Base-by-base conservation (phyloP, 2,113 vertebrate genomes). In the Azemiops feae region DNA sequence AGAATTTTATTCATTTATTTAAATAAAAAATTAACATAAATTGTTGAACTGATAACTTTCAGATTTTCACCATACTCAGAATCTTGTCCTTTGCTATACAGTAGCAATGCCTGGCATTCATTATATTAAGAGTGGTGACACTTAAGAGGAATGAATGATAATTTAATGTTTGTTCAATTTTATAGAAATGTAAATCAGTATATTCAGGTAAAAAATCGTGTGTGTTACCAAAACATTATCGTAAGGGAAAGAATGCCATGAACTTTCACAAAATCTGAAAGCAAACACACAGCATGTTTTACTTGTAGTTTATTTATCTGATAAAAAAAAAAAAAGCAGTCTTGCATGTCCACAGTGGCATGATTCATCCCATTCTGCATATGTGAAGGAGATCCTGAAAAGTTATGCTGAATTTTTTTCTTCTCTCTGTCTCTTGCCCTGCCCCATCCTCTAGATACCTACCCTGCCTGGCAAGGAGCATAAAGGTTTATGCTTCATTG, bases 231-330 rank as follows among this genome's bases (percentile, higher is more conserved):
- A 91, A 53, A 45, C 50, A 16, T 92, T 30, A 87, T 93, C 93
- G 92, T 92, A 88, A 20, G 7, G 47, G 53, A n/a, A 69, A n/a
- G 93, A 95, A 94, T 95, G 96, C 92, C 94, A 92, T 94, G 95
- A 96, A 92, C 95, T 92, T 93, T 58, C 50, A 91, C 94, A 95
- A 1, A 89, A 94, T 87, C 86, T 85, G 89, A n/a, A 39, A 88
- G 2, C 0, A 54, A 39, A 10, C 55, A 14, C 18, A 91, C 86
- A 91, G 89, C 94, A 90, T 60, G 89, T 81, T 81, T 81, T 2
- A 64, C 55, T 60, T 74, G 64, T 69, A 27, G 81, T 92, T 93
- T 86, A 45, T 86, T 92, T 45, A 95, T 91, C 85, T 57, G 92
- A 93, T 64, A 88, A 20, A 89, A 81, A 39, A 39, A 88, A 20